Evolutionary conservation across 1,140 invertebrate genomes (phyloP), one percentile per base, ranked within the genome.

Genomic region (Pygmarrhopalites habei): DNA sequence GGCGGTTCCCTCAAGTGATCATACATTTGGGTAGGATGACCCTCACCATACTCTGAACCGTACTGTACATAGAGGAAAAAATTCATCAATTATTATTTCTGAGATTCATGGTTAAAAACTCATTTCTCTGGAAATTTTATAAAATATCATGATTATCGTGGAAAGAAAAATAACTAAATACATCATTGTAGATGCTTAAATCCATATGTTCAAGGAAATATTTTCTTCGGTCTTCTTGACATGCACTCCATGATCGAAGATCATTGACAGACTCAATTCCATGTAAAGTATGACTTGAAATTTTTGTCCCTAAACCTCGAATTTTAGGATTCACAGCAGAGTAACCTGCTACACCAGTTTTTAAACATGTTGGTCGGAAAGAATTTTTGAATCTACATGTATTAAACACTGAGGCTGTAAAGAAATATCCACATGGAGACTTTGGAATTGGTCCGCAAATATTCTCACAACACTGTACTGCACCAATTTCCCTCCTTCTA

Each of bases 231-330:
- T 57, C 46, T 1, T 58, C 62, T 5, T 19, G 21, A 25, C 51
- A 58, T 7, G 55, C 7, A 47, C 62, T 55, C 66, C 66, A 68
- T 25, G 66, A 58, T 46, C 66, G 43, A 4, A 68, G 30, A 32
- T 68, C 66, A 41, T 64, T 62, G 17, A 68, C 32, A 14, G 66
- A 68, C 21, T 58, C 46, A 39, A 68, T 58, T 47, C 62, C 59
- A 62, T 68, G 66, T 1, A 68, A 23, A 0, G 58, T 68, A 21
- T 61, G 30, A 32, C 52, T 53, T 17, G 62, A 68, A 23, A 67
- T 55, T 29, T 49, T 23, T n/a, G 25, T 56, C 10, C 52, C 64
- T 41, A 58, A 14, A 17, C 55, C 61, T 12, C 52, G 35, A 30
- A 62, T 55, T 29, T 26, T 52, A 12, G 60, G 35, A 23, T 41